Conservation (phyloP, 2,797 vertebrate species). For the Huso huso region DNA sequence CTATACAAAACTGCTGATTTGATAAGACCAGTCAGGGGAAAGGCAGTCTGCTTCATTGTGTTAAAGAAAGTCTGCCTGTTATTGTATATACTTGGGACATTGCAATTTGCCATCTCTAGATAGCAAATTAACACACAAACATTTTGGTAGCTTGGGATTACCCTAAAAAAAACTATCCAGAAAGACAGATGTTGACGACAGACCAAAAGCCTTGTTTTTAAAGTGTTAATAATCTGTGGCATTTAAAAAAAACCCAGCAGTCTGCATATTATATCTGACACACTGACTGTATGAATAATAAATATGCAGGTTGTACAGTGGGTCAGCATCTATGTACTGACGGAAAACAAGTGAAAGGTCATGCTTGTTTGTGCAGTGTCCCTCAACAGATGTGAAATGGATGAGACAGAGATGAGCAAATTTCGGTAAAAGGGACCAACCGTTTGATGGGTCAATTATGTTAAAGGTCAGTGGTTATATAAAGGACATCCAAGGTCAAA, state of each 20-base stretch:
- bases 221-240: slow-evolving; percentile 59
- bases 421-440: slow-evolving; percentile 55
- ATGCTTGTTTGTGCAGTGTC: slow-evolving; percentile 64
- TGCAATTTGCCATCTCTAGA: too few species aligned
- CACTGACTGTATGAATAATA: slow-evolving; percentile 68
- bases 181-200: too few species aligned
- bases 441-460: slow-evolving; percentile 73
- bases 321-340: slow-evolving; percentile 42
- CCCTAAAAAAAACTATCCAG: too few species aligned
- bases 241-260: slow-evolving; percentile 30
- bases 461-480: slow-evolving; percentile 53
- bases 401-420: slow-evolving; percentile 62
- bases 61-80: too few species aligned
- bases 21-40: too few species aligned
- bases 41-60: too few species aligned
- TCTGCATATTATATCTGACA: slow-evolving; percentile 50
- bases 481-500: too few species aligned
- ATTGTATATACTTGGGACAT: too few species aligned
- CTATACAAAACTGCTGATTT: too few species aligned
- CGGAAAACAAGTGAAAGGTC: slow-evolving; percentile 63
- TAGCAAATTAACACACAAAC: too few species aligned
- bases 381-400: slow-evolving; percentile 68
- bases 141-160: too few species aligned
- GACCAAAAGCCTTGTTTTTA: too few species aligned
- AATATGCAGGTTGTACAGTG: slow-evolving; percentile 61